Evolutionary conservation across 2,113 vertebrate genomes (phyloP).

Genomic region (Hystrix cristata): DNA sequence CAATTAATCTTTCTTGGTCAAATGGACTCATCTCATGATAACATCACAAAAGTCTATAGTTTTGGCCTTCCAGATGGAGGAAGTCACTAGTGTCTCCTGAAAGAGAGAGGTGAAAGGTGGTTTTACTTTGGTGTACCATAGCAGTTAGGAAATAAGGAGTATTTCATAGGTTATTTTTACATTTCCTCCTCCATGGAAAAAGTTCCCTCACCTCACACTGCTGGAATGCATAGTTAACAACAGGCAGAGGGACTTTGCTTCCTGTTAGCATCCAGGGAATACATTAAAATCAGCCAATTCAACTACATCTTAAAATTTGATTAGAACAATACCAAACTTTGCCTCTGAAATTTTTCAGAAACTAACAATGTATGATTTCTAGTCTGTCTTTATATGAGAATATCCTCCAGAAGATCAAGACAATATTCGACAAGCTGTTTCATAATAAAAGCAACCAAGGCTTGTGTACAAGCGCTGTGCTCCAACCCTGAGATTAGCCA

Average conservation of each 20-base stretch:
- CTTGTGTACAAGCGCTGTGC: not conserved
- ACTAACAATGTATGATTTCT: not conserved
- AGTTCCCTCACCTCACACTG: not conserved
- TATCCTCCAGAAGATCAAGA: not conserved
- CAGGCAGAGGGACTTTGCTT: not conserved
- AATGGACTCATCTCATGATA: not conserved
- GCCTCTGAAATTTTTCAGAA: constrained; percentile 6
- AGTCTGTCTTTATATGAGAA: not conserved
- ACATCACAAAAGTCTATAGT: not conserved
- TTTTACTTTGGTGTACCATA: not conserved
- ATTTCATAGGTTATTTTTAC: not conserved
- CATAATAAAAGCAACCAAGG: not conserved
- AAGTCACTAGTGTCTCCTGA: not conserved
- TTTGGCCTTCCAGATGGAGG: not conserved
- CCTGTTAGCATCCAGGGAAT: not conserved
- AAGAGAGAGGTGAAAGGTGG: not conserved
- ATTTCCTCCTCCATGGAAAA: constrained; percentile 47
- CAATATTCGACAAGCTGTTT: not conserved
- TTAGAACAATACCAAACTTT: not conserved
- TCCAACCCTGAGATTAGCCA: not conserved
- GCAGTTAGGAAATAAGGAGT: not conserved
- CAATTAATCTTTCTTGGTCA: constrained; percentile 26
- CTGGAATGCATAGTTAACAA: not conserved
- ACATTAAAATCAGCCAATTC: not conserved
- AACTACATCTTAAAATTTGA: not conserved